phyloP scores from a whole-genome alignment of 64 coral and sea anemone genomes.

The Trachythela sp. region DNA sequence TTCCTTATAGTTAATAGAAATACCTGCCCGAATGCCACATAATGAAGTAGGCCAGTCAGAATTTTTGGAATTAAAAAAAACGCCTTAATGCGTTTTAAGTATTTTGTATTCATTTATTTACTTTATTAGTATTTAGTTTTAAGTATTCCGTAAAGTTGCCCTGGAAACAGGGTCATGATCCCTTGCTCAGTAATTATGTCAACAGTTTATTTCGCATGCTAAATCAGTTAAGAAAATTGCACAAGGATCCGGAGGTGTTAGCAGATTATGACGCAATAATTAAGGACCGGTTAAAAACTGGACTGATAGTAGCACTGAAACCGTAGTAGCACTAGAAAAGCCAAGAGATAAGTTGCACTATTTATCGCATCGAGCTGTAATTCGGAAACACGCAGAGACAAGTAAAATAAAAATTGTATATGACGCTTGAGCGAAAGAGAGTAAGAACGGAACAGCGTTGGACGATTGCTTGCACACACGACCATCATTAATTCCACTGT shows the following conservation, averaged over 20 bases:
- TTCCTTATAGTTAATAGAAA: too few relatives aligned
- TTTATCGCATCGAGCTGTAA: neutral
- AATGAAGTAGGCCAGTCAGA: too few relatives aligned
- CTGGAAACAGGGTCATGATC: conserved; percentile 5
- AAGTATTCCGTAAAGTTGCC: conserved; percentile 15
- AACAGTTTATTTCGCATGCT: neutral
- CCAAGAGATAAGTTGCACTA: neutral
- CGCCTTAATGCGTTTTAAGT: too few relatives aligned
- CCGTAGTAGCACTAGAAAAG: neutral
- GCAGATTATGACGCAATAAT: neutral
- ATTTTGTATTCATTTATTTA: too few relatives aligned
- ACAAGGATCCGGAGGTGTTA: neutral
- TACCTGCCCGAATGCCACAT: too few relatives aligned
- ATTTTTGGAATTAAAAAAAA: too few relatives aligned
- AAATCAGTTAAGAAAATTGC: neutral
- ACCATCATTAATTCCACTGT: neutral
- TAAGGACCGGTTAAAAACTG: neutral
- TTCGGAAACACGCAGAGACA: neutral
- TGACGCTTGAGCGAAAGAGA: neutral
- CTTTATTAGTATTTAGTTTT: too few relatives aligned
- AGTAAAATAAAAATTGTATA: conserved; percentile 6
- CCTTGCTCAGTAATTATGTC: neutral
- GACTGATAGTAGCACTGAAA: neutral
- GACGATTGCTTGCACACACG: neutral
- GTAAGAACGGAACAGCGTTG: neutral